Evolutionary conservation across 2,888 invertebrate species (phyloP).

Genomic region (Danaus chrysippus): DNA sequence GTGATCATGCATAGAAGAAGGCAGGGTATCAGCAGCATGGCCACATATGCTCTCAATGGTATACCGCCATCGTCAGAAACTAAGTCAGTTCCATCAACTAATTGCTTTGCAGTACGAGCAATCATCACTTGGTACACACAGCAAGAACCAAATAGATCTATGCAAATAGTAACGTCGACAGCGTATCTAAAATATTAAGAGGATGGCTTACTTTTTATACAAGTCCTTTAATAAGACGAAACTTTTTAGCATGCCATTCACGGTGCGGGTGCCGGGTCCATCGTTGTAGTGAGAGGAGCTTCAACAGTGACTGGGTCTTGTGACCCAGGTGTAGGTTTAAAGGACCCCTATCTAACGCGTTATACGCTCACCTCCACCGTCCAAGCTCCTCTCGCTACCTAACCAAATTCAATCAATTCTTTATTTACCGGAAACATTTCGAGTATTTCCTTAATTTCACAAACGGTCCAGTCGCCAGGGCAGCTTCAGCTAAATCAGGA

Average conservation of each 20-base stretch:
- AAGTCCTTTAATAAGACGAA: no score
- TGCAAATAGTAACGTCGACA: constrained; percentile 41
- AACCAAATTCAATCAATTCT: not conserved
- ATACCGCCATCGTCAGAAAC: constrained; percentile 29
- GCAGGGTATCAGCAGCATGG: constrained; percentile 43
- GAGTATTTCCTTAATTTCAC: constrained; percentile 32
- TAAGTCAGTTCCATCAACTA: constrained; percentile 37
- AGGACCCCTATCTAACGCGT: no score
- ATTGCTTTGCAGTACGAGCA: constrained; percentile 42
- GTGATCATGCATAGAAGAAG: constrained; percentile 49
- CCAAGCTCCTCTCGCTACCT: no score
- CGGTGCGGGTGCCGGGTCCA: no score
- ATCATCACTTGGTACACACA: constrained; percentile 48
- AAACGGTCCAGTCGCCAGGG: constrained; percentile 42
- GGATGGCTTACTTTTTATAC: not conserved
- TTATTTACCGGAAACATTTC: constrained; percentile 42
- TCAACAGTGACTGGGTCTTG: no score
- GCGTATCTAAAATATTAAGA: constrained; percentile 34
- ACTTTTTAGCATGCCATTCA: no score
- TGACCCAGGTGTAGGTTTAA: no score
- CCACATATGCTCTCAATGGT: constrained; percentile 38
- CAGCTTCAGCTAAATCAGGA: constrained; percentile 51
- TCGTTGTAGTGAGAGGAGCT: no score
- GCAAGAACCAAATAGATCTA: constrained; percentile 48
- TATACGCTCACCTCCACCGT: no score